phyloP scores from a whole-genome alignment of 1,140 invertebrate genomes.

The Drosophila mojavensis region DNA sequence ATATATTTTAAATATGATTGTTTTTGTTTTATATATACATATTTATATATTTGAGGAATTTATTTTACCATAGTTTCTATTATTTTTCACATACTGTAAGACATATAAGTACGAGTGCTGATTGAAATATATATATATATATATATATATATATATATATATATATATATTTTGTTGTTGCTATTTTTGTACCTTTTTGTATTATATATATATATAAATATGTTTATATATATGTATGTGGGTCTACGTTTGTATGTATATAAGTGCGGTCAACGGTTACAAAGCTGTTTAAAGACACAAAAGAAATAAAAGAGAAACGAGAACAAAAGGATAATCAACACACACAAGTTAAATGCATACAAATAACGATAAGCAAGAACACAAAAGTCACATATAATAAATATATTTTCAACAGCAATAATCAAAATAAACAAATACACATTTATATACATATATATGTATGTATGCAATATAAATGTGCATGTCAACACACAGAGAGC shows the following conservation, averaged over 20 bases:
- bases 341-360: constrained; percentile 28
- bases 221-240: constrained; percentile 13
- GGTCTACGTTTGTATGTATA: constrained; percentile 1
- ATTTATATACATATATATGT: no score
- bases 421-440: background rate
- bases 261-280: constrained; percentile 41
- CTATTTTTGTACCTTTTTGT: constrained; percentile 46
- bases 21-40: no score
- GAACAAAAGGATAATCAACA: constrained; percentile 45
- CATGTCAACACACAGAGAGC: background rate
- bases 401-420: constrained; percentile 7
- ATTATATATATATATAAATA: constrained; percentile 6
- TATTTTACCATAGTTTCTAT: background rate
- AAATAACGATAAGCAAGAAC: constrained; percentile 19
- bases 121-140: background rate
- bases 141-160: constrained; percentile 3
- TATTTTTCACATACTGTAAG: constrained; percentile 4
- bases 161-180: no score
- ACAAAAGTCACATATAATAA: constrained; percentile 24
- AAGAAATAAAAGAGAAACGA: constrained; percentile 34
- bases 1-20: no score
- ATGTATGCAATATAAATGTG: background rate
- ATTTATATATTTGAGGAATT: no score
- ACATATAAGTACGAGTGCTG: constrained; percentile 1
- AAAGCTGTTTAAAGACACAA: constrained; percentile 49